Conservation (phyloP, 2,888 invertebrate genomes). For the Choreutis nemorana region DNA sequence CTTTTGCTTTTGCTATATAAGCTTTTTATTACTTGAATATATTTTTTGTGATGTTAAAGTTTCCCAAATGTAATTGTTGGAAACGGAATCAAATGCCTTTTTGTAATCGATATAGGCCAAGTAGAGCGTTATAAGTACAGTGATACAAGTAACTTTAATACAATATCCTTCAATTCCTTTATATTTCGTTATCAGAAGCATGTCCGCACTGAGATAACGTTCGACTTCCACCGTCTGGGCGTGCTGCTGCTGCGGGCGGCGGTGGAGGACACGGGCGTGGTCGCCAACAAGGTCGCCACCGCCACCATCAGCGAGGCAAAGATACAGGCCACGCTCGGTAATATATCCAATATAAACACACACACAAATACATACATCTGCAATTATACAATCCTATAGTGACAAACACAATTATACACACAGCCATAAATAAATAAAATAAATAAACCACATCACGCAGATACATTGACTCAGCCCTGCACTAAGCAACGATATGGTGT, state of each 20-base stretch:
- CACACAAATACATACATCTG: not conserved
- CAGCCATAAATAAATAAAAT: too few species aligned
- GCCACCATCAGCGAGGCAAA: slow-evolving; percentile 91
- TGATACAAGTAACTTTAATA: too few species aligned
- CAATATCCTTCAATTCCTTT: too few species aligned
- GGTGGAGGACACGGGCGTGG: slow-evolving; percentile 72
- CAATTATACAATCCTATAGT: too few species aligned
- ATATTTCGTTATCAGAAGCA: slow-evolving; percentile 26
- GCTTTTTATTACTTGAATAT: not conserved
- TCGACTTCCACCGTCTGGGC: slow-evolving; percentile 92
- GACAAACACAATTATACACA: too few species aligned
- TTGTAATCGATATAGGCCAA: not conserved
- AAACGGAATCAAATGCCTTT: not conserved
- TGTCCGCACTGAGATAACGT: slow-evolving; percentile 81
- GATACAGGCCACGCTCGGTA: slow-evolving; percentile 85
- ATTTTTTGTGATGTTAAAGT: slow-evolving; percentile 1
- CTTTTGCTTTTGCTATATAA: slow-evolving; percentile 3
- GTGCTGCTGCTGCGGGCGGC: slow-evolving; percentile 85
- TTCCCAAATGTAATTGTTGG: slow-evolving; percentile 1
- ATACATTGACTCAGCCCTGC: too few species aligned
- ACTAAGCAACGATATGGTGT: too few species aligned
- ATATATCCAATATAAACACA: slow-evolving; percentile 17
- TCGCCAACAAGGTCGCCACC: slow-evolving; percentile 91
- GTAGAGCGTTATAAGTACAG: slow-evolving; percentile 3
- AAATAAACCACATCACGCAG: too few species aligned